Evolutionary conservation across 2,888 invertebrate genomes (phyloP), one percentile per base, ranked within the genome.

Genomic region (Hydrotaea diabolus): DNA sequence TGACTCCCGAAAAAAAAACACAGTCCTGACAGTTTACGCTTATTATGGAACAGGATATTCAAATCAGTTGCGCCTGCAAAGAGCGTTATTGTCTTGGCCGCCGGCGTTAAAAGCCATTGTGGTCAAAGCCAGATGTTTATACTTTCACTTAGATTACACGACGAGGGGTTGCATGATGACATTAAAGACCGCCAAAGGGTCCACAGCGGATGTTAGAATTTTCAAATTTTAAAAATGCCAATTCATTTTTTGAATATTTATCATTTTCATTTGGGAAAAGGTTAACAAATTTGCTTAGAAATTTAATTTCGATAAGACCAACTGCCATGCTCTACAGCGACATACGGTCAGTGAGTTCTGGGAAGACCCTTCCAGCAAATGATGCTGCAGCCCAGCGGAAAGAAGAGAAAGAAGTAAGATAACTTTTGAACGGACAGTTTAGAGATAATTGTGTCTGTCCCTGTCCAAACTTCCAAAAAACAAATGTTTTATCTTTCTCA

Each of bases 41-140:
- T 69, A 46, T 69, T 69, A 69, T 23, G 39, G 69, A 21, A 69
- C 69, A 69, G 69, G 69, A 71, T 62, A 72, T 72, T 59, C 59
- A 69, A 84, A 84, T 81, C 76, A 73, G 81, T 55, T 81, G 81
- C 76, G 81, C 78, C 76, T 76, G 36, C n/a, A 64, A 59, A 72
- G 17, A 57, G 7, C n/a, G 39, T 23, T 46, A 39, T 31, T 31
- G 31, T 31, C 3, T 31, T 23, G 57, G 57, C 26, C 43, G 71
- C 71, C 74, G 46, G 77, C n/a, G n/a, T n/a, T n/a, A n/a, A n/a
- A n/a, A n/a, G n/a, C 72, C 64, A 53, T 36, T 46, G 21, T 13
- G 49, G 64, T 76, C 49, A 23, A n/a, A 43, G 72, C 43, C 84
- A 81, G 78, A 57, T 79, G 78, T 72, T 62, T 78, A 19, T 46